Base-by-base conservation (phyloP, 2,888 invertebrate species). In the Pyrochroa serraticornis region DNA sequence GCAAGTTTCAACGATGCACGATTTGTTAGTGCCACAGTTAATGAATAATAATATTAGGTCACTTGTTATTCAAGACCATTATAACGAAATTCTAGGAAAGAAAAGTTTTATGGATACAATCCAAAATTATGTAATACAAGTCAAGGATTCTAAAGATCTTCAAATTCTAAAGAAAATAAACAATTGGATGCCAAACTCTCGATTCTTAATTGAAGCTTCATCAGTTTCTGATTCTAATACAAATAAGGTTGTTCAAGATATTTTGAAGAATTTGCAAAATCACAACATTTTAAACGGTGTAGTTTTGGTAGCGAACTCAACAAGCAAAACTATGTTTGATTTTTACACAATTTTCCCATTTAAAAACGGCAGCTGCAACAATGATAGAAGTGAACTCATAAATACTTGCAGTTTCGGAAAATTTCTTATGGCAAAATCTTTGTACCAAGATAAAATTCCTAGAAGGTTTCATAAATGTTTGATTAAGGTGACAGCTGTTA, bases 261-360 rank as follows among this genome's bases (percentile, higher is more conserved):
- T 69, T 8, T 49, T 64, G 6, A 35, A 60, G 10, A 64, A 64
- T 8, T 10, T 43, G n/a, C 5, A 14, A n/a, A 31, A 22, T 8
- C 22, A 22, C 22, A 14, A 43, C 41, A 44, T 71, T 30, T 37
- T 64, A 5, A 64, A 68, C 43, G 64, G 61, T 1, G 62, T 70
- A 5, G 57, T 69, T 7, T 33, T 69, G 8, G 30, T 68, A n/a
- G 62, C 67, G 0, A 54, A 54, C 12, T n/a, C n/a, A 12, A 31
- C 39, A 6, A 46, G 57, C 13, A 41, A 13, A 12, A 33, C 52
- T 2, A 34, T 41, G n/a, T 66, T 61, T 31, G 63, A 68, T 36
- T 58, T 68, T 6, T 69, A 64, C 44, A 63, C 69, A 1, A 70
- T 67, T 65, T 64, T 57, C 47, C 69, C 71, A 0, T 70, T 56